Evolutionary conservation across 2,113 vertebrate species (phyloP), one percentile per base, ranked within the genome.

Genomic region (Electrona antarctica): DNA sequence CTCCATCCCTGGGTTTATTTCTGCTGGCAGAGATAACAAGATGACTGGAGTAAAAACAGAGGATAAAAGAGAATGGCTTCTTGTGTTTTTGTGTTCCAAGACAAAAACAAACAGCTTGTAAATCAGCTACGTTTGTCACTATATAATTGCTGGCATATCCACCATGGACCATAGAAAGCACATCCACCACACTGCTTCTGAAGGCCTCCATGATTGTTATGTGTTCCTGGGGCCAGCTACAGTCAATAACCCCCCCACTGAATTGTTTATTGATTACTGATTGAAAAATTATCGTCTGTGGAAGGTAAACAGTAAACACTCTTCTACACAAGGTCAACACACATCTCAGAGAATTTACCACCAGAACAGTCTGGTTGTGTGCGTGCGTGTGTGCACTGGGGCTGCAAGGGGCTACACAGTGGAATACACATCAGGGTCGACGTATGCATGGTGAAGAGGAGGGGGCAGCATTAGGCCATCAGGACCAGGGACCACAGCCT

Each of bases 221-320:
- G 33, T 50, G 21, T 5, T 56, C 7, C 12, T 54, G 29, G 52
- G 65, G 5, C 41, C 65, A 6, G 52, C 49, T 46, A 50, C 12
- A 7, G 58, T 70, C 58, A 60, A 60, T 61, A 73, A 63, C 51
- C 60, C 64, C 21, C 56, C 65, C 73, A 64, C 66, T 76, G 80
- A 61, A 80, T 56, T 49, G 51, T 45, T 62, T 68, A 87, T 87
- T 80, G 87, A 87, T 82, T 58, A 29, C 52, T 62, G 58, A 77
- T 66, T 76, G 64, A 74, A 82, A 72, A 80, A 80, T 67, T n/a
- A 83, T 81, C 71, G 56, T 58, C 63, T 33, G 13, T 66, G 59
- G 60, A 73, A 73, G 41, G 69, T 85, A 86, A 89, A 87, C 79
- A 76, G 74, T 83, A 21, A 21, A 21, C 21, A 79, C 77, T 80